These are phyloP conservation scores for Cryptus armator DNA, from an alignment of 2,888 invertebrate species.

Conservation along the genomic window DNA sequence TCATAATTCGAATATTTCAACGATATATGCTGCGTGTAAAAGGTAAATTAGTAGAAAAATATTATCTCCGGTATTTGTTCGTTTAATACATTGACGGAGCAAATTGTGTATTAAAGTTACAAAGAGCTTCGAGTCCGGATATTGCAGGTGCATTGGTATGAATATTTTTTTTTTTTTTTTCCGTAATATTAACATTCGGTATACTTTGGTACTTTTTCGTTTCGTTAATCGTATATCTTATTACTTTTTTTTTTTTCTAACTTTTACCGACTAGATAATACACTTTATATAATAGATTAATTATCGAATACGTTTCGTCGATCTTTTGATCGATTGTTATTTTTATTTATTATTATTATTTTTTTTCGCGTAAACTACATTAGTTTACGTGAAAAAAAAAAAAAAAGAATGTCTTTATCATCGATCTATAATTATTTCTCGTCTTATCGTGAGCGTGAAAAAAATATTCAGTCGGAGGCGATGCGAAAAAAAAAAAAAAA, in stretches of 20 bases:
- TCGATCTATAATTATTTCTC: neutral
- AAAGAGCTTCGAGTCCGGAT: neutral
- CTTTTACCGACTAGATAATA: conserved; percentile 61
- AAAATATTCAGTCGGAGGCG: neutral
- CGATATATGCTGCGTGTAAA: neutral
- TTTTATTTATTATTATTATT: neutral
- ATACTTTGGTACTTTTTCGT: conserved; percentile 38
- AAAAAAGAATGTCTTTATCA: neutral
- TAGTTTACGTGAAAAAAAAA: neutral
- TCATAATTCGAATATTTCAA: neutral
- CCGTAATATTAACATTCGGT: conserved; percentile 11
- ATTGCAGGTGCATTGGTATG: neutral
- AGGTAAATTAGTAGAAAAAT: conserved; percentile 23
- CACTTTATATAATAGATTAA: conserved; percentile 38
- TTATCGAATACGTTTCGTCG: conserved; percentile 21
- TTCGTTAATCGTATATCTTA: conserved; percentile 8
- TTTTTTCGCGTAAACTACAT: neutral
- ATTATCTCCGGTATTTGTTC: neutral
- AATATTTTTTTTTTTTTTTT: neutral
- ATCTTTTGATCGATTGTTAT: neutral
- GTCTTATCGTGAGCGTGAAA: neutral
- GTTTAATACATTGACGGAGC: neutral
- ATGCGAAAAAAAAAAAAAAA: neutral
- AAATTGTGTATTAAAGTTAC: neutral
- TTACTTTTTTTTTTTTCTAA: conserved; percentile 24